Evolutionary conservation across 2,797 vertebrate genomes (phyloP).

Genomic region (Poeciliopsis turneri): DNA sequence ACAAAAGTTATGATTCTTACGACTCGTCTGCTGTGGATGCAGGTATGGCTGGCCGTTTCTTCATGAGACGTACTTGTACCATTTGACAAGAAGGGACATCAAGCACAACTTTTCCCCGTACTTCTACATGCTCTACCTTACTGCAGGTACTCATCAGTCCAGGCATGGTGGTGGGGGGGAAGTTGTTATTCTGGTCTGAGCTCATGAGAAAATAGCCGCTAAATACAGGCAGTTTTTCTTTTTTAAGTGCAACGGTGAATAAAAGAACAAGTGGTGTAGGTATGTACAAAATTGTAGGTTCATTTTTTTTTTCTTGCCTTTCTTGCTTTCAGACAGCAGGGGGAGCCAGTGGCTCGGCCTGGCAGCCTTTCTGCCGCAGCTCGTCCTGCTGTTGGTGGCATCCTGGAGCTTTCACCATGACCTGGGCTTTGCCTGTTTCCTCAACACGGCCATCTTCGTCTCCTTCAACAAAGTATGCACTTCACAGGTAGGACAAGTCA

Average conservation of each 20-base stretch:
- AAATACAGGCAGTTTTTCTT: not conserved
- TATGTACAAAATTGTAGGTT: not conserved
- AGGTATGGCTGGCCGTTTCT: slow-evolving; percentile 93
- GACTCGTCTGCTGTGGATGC: slow-evolving; percentile 15
- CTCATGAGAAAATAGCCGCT: not conserved
- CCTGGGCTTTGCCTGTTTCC: slow-evolving; percentile 90
- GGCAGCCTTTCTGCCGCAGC: slow-evolving; percentile 89
- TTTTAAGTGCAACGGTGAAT: not conserved
- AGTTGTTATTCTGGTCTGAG: not conserved
- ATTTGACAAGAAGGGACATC: slow-evolving; percentile 90
- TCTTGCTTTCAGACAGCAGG: slow-evolving; percentile 74
- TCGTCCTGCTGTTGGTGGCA: slow-evolving; percentile 80
- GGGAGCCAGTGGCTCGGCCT: slow-evolving; percentile 87
- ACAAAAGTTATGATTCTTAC: not conserved
- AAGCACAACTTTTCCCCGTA: slow-evolving; percentile 97
- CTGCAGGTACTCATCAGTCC: slow-evolving; percentile 62
- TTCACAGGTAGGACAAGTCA: slow-evolving; percentile 81
- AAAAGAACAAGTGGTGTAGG: not conserved
- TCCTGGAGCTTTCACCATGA: slow-evolving; percentile 86
- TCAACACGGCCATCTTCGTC: slow-evolving; percentile 92
- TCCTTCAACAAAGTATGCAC: slow-evolving; percentile 99
- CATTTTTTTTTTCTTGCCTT: not conserved
- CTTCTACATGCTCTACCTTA: slow-evolving; percentile 96
- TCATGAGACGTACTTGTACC: slow-evolving; percentile 93
- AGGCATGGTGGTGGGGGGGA: not conserved